Conservation (phyloP, 1,140 invertebrate genomes). For the Caenorhabditis remanei region DNA sequence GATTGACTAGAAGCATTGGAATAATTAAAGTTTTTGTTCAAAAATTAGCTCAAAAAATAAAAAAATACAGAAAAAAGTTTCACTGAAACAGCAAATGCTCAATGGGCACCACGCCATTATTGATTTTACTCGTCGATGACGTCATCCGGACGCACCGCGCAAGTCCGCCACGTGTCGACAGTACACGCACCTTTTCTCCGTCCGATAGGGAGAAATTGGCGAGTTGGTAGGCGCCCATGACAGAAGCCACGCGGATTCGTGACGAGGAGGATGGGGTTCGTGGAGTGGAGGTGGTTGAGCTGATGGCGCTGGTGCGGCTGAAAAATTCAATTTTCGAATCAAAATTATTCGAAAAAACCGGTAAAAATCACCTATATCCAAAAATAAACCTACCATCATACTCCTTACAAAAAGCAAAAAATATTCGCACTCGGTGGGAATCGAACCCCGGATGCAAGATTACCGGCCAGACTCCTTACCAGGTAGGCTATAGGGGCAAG, state of each 20-base stretch:
- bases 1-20: not conserved
- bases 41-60: not conserved
- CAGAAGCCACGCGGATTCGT: not conserved
- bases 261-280: not conserved
- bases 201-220: slow-evolving; percentile 43
- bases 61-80: not conserved
- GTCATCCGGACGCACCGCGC: slow-evolving; percentile 2
- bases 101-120: slow-evolving; percentile 27
- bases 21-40: not conserved
- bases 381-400: too few relatives aligned
- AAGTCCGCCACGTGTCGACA: slow-evolving; percentile 39
- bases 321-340: not conserved
- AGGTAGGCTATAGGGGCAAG: too few relatives aligned
- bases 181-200: slow-evolving; percentile 30
- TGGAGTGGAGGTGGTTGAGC: not conserved
- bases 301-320: not conserved
- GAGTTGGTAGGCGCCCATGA: slow-evolving; percentile 4
- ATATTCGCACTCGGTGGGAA: too few relatives aligned
- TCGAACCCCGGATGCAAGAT: too few relatives aligned
- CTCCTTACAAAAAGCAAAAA: too few relatives aligned
- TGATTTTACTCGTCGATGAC: not conserved
- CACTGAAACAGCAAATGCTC: slow-evolving; percentile 24
- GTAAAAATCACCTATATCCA: too few relatives aligned
- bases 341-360: not conserved
- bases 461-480: too few relatives aligned